A percentile compares a stretch with the other conserved stretches of the same genome.
Conservation (phyloP, 2,888 invertebrate species). For the Xestoiulus laeticollis region DNA sequence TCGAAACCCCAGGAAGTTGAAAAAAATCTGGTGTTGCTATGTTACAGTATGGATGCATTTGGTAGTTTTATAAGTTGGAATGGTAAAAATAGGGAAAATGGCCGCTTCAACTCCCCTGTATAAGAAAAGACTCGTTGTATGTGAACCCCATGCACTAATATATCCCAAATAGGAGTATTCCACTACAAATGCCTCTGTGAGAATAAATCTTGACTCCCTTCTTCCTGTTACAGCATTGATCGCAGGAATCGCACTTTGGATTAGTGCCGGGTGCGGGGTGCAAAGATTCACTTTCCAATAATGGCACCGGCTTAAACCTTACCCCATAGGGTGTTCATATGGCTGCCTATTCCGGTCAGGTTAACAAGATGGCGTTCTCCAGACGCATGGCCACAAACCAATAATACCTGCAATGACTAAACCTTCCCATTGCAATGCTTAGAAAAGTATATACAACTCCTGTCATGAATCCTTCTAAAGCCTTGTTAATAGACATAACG, state of each 20-base stretch:
- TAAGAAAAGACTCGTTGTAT: neutral
- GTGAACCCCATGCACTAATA: constrained; percentile 2
- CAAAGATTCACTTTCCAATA: constrained; percentile 34
- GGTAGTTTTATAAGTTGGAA: neutral
- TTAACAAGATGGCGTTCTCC: neutral
- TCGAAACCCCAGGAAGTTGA: neutral
- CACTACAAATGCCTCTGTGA: constrained; percentile 15
- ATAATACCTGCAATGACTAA: neutral
- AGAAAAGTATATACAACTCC: too few relatives aligned
- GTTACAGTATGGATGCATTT: neutral
- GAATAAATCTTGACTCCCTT: neutral
- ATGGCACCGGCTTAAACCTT: neutral
- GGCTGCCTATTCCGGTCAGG: neutral
- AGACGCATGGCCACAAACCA: too few relatives aligned
- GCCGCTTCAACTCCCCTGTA: neutral
- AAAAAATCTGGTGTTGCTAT: neutral
- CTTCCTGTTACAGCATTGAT: constrained; percentile 31
- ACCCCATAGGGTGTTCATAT: neutral
- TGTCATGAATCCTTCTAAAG: too few relatives aligned
- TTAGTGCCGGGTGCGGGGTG: constrained; percentile 35
- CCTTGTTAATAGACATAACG: too few relatives aligned
- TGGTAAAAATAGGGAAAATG: neutral
- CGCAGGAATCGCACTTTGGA: constrained; percentile 35
- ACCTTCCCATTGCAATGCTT: too few relatives aligned
- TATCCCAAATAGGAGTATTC: neutral